Base-by-base conservation (phyloP, 2,113 vertebrate genomes). In the Sinocyclocheilus anshuiensis region DNA sequence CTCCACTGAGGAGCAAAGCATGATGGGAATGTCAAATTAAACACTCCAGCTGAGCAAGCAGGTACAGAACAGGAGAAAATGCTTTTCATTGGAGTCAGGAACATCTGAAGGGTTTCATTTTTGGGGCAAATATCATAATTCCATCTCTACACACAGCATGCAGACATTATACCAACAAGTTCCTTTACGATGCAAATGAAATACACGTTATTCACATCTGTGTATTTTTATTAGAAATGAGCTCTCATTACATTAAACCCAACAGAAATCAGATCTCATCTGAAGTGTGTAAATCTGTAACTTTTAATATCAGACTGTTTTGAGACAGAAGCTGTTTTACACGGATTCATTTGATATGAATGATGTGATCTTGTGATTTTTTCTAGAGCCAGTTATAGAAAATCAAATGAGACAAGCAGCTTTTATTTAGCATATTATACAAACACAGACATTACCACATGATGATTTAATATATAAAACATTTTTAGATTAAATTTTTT, bases 21-120 rank as follows among this genome's bases (percentile, higher is more conserved):
- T 91, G 90, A 92, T 92, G 93, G 84, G 93, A 94, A 92, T 85
- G 86, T 82, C 90, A 89, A 91, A 84, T 92, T 94, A 93, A 92
- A 93, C 94, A 88, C 69, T 72, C 53, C 72, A 69, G 83, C 79
- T 77, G 86, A 84, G 48, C 77, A 57, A 86, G 84, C 76, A 78
- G 22, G 42, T 50, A 33, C 1, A 67, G 63, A 61, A 48, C 29
- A 69, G 67, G 24, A 77, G 74, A 10, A 26, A 15, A 18, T 50
- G 22, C 16, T 16, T 15, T 50, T 29, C 13, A 45, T 10, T 4
- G 22, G n/a, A 20, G 20, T n/a, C 57, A 13, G 12, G 63, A 69
- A 9, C 29, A 36, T 71, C 29, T 71, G 29, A 71, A 20, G 67
- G 67, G 67, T 20, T 36, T 69, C 15, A 69, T 33, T 69, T 33